Conservation (phyloP, 2,113 vertebrate genomes). For the Tinamus guttatus region DNA sequence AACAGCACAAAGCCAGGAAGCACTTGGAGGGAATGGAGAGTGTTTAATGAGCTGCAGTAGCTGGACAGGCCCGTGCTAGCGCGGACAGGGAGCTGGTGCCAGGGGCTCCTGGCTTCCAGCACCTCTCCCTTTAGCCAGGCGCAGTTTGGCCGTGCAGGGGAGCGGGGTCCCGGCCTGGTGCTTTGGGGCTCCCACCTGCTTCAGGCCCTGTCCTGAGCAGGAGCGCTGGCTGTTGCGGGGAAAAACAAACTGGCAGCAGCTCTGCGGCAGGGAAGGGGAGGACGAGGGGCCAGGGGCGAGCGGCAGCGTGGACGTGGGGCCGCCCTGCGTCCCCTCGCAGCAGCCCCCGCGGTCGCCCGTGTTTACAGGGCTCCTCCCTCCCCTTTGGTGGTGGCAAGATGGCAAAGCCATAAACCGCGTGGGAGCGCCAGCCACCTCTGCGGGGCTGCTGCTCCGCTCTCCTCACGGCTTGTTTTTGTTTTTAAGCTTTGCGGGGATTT, state of each 20-base stretch:
- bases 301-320: too few species aligned
- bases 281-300: neutral
- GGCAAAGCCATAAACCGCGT: too few species aligned
- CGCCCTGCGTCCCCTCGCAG: too few species aligned
- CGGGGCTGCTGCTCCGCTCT: too few species aligned
- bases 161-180: too few species aligned
- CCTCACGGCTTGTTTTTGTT: fast-evolving
- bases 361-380: neutral
- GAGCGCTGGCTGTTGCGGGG: too few species aligned
- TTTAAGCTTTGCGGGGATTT: neutral
- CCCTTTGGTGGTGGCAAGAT: neutral
- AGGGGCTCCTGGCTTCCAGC: fast-evolving
- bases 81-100: fast-evolving
- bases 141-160: too few species aligned
- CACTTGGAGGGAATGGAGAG: fast-evolving
- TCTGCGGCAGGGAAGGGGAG: neutral
- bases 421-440: too few species aligned
- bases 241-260: neutral
- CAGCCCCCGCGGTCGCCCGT: too few species aligned
- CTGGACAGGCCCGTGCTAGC: fast-evolving
- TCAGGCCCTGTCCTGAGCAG: neutral
- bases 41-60: neutral
- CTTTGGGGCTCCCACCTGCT: too few species aligned
- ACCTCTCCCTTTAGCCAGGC: too few species aligned
- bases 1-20: neutral